Base-by-base conservation (phyloP, 2,888 invertebrate species). In the Caenorhabditis virilis region DNA sequence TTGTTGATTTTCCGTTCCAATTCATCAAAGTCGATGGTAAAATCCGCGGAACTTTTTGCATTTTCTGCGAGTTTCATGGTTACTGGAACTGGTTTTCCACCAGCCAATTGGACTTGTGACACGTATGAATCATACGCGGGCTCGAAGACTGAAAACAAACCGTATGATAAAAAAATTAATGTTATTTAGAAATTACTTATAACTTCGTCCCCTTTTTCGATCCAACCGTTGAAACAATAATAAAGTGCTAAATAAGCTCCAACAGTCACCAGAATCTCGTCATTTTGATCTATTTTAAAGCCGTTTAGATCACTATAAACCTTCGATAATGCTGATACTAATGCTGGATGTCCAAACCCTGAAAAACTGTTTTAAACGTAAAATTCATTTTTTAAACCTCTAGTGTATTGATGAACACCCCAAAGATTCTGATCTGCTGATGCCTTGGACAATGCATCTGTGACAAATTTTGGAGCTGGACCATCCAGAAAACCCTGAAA, bases 111-210 rank as follows among this genome's bases (percentile, higher is more conserved):
- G 15, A 95, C 91, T 91, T 97, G 94, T 1, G 94, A 93, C 74
- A 91, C 92, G 82, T 98, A 98, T 83, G 95, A 97, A 85, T 98
- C 98, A 83, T 94, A 99, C 85, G 90, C 97, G 0, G 98, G 98
- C 84, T 98, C 98, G 69, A 98, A 93, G 23, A 98, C 79, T 79
- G 49, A 42, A 77, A 70, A 20, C 43, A 18, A 13, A 20, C 7
- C n/a, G 36, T 36, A 9, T 36, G 5, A 35, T 11, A 36, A 36
- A 36, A 23, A 16, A 2, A 30, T 5, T 41, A 39, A 27, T 41
- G 22, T 33, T 1, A 9, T 27, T 1, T 4, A 27, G 7, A 25
- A 61, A 71, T 68, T 27, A 79, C 79, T 72, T 15, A 81, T 68
- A 53, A 86, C 87, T 82, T 88, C 87, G 77, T 88, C 88, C 15